Evolutionary conservation across 2,888 invertebrate genomes (phyloP).

Genomic region (Tachina grossa): DNA sequence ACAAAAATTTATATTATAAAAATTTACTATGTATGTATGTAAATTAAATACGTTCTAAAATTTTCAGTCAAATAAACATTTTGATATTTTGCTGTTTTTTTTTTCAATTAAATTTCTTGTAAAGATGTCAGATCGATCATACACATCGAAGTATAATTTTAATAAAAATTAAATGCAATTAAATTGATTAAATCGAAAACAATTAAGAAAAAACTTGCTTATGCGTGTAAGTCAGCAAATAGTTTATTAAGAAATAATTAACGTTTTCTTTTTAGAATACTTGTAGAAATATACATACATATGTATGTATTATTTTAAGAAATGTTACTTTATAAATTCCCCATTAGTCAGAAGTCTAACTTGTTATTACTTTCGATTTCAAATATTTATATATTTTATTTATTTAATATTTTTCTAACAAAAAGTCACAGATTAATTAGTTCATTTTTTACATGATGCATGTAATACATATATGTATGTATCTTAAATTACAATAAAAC

Average conservation of each 20-base stretch:
- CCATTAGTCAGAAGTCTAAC: constrained; percentile 9
- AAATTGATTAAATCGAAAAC: not conserved
- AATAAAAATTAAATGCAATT: not conserved
- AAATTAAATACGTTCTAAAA: not conserved
- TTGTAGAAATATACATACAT: not conserved
- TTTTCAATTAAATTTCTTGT: not conserved
- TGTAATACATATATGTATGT: not conserved
- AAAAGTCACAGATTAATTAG: not conserved
- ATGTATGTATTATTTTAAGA: not conserved
- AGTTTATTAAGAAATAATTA: constrained; percentile 14
- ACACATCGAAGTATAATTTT: not conserved
- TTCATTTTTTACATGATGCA: not conserved
- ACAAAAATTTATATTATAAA: not conserved
- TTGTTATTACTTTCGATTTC: not conserved
- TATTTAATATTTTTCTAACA: not conserved
- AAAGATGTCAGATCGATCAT: constrained; percentile 10
- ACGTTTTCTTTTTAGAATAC: not conserved
- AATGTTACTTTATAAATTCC: not conserved
- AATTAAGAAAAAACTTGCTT: not conserved
- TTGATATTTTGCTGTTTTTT: no score
- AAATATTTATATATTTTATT: no score
- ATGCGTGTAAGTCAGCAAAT: not conserved
- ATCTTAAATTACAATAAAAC: not conserved
- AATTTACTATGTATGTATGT: not conserved
- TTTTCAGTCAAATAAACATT: not conserved